Percentiles rank a stretch among this genome's conserved stretches.
These are phyloP conservation scores for Anoplophora glabripennis DNA, from an alignment of 1,140 invertebrate genomes.

Conservation along the genomic window DNA sequence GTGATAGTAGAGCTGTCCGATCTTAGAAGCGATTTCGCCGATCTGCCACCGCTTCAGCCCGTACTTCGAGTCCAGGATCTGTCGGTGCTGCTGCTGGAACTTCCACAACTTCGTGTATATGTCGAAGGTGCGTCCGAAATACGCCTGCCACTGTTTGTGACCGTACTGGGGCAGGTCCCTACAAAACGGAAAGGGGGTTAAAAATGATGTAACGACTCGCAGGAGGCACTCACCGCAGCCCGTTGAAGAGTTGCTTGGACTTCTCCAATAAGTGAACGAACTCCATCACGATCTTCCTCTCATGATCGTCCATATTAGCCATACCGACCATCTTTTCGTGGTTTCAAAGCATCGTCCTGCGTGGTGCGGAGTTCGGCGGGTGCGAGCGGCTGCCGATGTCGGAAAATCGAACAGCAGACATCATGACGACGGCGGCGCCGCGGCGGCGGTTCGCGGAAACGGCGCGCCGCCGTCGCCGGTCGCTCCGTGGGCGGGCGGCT, in stretches of 20 bases:
- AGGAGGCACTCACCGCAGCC: constrained; percentile 67
- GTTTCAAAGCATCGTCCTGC: constrained; percentile 26
- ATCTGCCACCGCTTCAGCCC: constrained; percentile 97
- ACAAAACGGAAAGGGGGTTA: constrained; percentile 33
- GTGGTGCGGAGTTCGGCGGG: constrained; percentile 23
- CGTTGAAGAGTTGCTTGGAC: constrained; percentile 96
- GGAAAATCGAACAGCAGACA: constrained; percentile 44
- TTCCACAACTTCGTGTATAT: constrained; percentile 99
- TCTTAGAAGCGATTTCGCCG: constrained; percentile 97
- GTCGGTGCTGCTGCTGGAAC: constrained; percentile 95
- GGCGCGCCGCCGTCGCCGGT: neutral
- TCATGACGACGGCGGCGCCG: constrained; percentile 38
- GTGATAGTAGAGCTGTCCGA: constrained; percentile 98
- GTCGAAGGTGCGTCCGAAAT: constrained; percentile 96
- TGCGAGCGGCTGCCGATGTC: constrained; percentile 27
- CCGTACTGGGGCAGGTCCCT: constrained; percentile 96
- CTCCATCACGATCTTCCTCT: constrained; percentile 92
- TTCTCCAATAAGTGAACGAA: constrained; percentile 96
- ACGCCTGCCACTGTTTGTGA: constrained; percentile 96
- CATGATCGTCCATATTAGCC: constrained; percentile 79
- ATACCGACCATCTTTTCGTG: constrained; percentile 63
- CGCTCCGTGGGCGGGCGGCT: neutral
- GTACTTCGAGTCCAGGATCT: constrained; percentile 89
- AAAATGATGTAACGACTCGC: neutral
- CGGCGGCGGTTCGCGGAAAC: constrained; percentile 20